Evolutionary conservation across 2,113 vertebrate genomes (phyloP).

Genomic region (Melanostigma gelatinosum): DNA sequence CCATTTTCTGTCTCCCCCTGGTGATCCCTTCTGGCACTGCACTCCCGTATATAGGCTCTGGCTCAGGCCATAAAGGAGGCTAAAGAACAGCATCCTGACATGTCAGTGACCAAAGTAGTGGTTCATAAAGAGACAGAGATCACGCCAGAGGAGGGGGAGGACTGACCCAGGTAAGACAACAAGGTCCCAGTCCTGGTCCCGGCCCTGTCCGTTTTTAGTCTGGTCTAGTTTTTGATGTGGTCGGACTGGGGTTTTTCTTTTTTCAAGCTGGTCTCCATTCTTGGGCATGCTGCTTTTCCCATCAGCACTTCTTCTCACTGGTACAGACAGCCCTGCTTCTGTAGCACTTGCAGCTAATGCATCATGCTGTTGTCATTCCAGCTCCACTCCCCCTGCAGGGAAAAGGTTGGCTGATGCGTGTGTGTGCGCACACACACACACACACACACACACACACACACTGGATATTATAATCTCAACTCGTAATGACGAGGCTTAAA

Average conservation of each 20-base stretch:
- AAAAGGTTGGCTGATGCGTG: constrained; percentile 33
- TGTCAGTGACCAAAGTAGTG: constrained; percentile 99
- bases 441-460: constrained; percentile 26
- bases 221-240: constrained; percentile 45
- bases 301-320: constrained; percentile 51
- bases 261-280: constrained; percentile 52
- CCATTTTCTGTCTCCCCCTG: constrained; percentile 92
- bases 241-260: constrained; percentile 16
- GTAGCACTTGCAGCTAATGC: constrained; percentile 64
- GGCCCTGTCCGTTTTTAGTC: constrained; percentile 45
- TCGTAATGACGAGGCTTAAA: constrained; percentile 49
- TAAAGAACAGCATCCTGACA: constrained; percentile 99
- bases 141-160: constrained; percentile 95
- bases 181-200: constrained; percentile 64
- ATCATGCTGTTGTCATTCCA: constrained; percentile 61
- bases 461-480: constrained; percentile 47
- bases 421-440: not conserved
- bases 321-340: constrained; percentile 53
- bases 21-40: constrained; percentile 78
- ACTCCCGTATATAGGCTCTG: constrained; percentile 90
- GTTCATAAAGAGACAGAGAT: constrained; percentile 99
- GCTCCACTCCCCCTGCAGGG: constrained; percentile 44
- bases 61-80: constrained; percentile 99
- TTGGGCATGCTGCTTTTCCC: constrained; percentile 73
- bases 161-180: constrained; percentile 96